Evolutionary conservation across 2,113 vertebrate species (phyloP).

Genomic region (Conger conger): DNA sequence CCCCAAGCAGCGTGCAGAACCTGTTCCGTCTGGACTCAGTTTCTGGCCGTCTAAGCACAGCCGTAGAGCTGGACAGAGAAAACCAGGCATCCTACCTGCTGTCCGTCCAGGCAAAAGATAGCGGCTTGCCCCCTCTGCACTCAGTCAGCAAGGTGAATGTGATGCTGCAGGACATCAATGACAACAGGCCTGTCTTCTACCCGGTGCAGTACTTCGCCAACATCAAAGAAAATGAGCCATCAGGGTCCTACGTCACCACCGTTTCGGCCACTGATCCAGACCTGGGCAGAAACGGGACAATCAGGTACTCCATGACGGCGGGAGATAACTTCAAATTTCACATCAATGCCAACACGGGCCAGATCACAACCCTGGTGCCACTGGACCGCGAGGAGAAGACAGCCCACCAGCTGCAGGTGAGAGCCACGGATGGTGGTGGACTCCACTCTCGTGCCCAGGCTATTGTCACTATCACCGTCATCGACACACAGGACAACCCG

Average conservation of each 20-base stretch:
- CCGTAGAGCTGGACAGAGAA: conserved; percentile 84
- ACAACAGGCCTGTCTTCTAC: conserved; percentile 94
- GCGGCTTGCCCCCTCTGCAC: conserved; percentile 81
- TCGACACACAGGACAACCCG: conserved; percentile 94
- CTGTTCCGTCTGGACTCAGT: conserved; percentile 82
- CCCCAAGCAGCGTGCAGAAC: conserved; percentile 59
- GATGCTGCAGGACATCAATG: conserved; percentile 87
- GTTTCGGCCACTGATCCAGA: conserved; percentile 91
- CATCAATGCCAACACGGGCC: conserved; percentile 81
- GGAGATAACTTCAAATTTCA: conserved; percentile 88
- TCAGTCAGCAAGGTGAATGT: conserved; percentile 80
- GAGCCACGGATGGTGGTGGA: conserved; percentile 84
- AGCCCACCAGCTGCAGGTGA: conserved; percentile 86
- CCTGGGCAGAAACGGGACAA: conserved; percentile 84
- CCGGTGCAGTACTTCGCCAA: conserved; percentile 94
- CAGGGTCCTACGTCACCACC: conserved; percentile 79
- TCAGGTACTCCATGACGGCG: conserved; percentile 86
- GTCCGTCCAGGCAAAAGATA: conserved; percentile 80
- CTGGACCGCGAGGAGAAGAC: conserved; percentile 94
- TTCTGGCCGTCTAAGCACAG: conserved; percentile 80
- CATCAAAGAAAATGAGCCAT: conserved; percentile 92
- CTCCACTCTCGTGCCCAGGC: conserved; percentile 84
- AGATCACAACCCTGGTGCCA: conserved; percentile 81
- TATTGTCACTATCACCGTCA: conserved; percentile 90
- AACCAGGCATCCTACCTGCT: conserved; percentile 78